Evolutionary conservation across 2,888 invertebrate genomes (phyloP).

Genomic region (Spialia ferax): DNA sequence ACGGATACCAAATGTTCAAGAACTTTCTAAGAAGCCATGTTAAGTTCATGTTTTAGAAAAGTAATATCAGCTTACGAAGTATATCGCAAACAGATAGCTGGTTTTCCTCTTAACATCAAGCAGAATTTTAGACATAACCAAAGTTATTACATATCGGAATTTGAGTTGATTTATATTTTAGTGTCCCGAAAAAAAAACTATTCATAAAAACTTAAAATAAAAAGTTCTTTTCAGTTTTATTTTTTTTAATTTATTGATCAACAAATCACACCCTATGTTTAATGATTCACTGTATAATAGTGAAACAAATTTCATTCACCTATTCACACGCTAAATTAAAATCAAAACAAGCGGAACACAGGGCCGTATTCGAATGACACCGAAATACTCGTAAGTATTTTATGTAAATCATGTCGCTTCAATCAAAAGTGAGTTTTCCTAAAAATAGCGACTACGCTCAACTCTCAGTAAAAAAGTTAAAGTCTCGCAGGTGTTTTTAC

Average conservation of each 20-base stretch:
- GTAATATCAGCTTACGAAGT: not conserved
- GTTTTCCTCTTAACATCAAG: not conserved
- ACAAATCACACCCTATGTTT: not conserved
- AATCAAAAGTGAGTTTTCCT: constrained; percentile 8
- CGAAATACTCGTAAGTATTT: not conserved
- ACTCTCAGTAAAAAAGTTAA: constrained; percentile 14
- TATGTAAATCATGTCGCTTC: not conserved
- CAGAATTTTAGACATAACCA: not conserved
- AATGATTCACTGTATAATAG: not conserved
- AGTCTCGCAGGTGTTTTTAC: constrained; percentile 6
- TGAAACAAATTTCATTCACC: constrained; percentile 16
- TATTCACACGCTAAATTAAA: constrained; percentile 10
- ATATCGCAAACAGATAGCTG: too few species aligned
- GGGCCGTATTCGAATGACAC: not conserved
- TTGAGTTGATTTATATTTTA: too few species aligned
- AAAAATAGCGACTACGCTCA: constrained; percentile 29
- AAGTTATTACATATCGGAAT: not conserved
- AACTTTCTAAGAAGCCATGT: not conserved
- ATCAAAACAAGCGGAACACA: constrained; percentile 16
- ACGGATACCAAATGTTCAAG: not conserved
- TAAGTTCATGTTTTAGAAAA: not conserved
- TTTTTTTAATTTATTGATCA: not conserved
- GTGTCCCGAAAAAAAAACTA: too few species aligned
- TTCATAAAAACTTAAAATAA: too few species aligned
- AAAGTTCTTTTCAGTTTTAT: too few species aligned